Conservation (phyloP, 2,113 vertebrate genomes). For the Nestor notabilis region DNA sequence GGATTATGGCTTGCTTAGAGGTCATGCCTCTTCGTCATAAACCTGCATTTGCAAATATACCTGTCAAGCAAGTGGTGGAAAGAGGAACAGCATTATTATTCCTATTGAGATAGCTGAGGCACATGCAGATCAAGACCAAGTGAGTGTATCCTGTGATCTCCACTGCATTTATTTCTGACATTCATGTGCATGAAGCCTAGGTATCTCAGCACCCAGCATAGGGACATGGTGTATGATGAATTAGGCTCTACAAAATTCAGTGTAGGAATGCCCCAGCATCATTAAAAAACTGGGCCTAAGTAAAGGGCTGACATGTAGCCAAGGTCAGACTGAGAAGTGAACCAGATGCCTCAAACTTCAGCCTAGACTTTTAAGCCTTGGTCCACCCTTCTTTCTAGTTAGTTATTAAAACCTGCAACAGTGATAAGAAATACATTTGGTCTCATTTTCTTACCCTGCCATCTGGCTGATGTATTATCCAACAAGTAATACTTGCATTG, state of each 20-base stretch:
- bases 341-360: not conserved
- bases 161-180: not conserved
- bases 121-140: not conserved
- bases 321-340: not conserved
- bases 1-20: not conserved
- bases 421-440: not conserved
- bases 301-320: not conserved
- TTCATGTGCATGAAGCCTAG: not conserved
- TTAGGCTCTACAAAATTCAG: not conserved
- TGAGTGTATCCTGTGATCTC: not conserved
- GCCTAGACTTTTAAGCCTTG: conserved; percentile 6
- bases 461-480: conserved; percentile 53
- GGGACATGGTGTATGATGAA: not conserved
- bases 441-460: conserved; percentile 27
- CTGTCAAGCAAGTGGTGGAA: not conserved
- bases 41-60: not conserved
- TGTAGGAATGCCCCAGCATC: not conserved
- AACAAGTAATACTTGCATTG: not conserved
- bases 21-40: not conserved
- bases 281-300: not conserved
- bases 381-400: not conserved
- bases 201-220: not conserved
- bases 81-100: not conserved
- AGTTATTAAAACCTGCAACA: conserved; percentile 20
- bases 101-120: not conserved